Conservation (phyloP, 1,140 invertebrate species). For the Drosophila bifasciata region DNA sequence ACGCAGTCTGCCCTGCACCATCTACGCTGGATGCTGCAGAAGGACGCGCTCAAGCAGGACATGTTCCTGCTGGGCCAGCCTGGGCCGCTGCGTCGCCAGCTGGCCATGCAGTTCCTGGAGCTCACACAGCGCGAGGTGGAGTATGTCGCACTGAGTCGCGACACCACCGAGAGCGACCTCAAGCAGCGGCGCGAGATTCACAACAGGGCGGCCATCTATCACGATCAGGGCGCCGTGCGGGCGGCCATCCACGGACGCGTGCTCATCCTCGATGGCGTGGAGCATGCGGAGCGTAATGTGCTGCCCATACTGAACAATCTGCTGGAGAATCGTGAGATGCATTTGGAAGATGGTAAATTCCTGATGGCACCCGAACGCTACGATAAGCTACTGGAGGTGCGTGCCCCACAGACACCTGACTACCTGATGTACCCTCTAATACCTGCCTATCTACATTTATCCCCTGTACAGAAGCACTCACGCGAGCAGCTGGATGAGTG, state of each 20-base stretch:
- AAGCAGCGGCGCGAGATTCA: constrained; percentile 97
- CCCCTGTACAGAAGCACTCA: constrained; percentile 86
- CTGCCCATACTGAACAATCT: constrained; percentile 98
- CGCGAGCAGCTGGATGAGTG: constrained; percentile 90
- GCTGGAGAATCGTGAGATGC: constrained; percentile 99
- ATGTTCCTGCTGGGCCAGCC: constrained; percentile 97
- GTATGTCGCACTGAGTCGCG: constrained; percentile 96
- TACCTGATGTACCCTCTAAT: neutral
- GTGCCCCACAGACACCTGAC: constrained; percentile 7
- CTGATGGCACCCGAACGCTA: constrained; percentile 94
- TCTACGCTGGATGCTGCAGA: constrained; percentile 97
- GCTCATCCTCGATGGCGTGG: constrained; percentile 97
- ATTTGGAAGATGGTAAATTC: constrained; percentile 98
- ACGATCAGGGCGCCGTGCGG: constrained; percentile 97
- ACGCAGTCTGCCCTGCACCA: constrained; percentile 92
- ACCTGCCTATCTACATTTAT: neutral
- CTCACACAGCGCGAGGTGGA: constrained; percentile 95
- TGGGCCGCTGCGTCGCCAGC: constrained; percentile 88
- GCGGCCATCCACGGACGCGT: constrained; percentile 95
- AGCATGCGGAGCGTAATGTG: constrained; percentile 98
- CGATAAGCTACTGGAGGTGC: constrained; percentile 94
- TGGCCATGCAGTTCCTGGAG: constrained; percentile 95
- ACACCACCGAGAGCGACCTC: constrained; percentile 98
- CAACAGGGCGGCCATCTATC: constrained; percentile 93
- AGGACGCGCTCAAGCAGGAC: constrained; percentile 96